Evolutionary conservation across 2,113 vertebrate species (phyloP), one percentile per base, ranked within the genome.

Genomic region (Gymnorhina tibicen): DNA sequence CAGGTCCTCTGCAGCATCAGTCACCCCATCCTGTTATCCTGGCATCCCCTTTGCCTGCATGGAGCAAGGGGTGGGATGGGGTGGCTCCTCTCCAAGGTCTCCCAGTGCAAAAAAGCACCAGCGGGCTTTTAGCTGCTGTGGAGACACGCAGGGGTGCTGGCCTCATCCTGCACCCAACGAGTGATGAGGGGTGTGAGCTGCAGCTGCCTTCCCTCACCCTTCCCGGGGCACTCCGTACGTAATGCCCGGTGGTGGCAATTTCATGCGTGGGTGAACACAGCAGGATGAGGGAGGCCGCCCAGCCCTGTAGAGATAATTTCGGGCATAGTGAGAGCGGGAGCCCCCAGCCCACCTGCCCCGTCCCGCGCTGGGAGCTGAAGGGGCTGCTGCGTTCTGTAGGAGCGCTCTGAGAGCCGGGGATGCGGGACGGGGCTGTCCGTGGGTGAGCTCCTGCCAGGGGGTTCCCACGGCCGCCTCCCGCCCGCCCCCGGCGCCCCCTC

Each of bases 71-170:
- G 0, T 50, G 50, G 60, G 33, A n/a, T 32, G 70, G 47, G 28
- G 26, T 60, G 50, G 72, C 23, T 39, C 63, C n/a, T 85, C 3
- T 4, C 42, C n/a, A 6, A 14, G 30, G 50, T 49, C 5, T 80
- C 9, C 18, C 6, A 28, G 30, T 6, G 30, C 37, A n/a, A 50
- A 50, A 76, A 19, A 16, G 1, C 35, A 19, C 17, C 1, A 1
- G 3, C n/a, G 72, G 39, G 35, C 20, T 62, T 52, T 56, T 5
- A 14, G 18, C 30, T 27, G 53, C 39, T 47, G 52, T 0, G 0
- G 68, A 16, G 37, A 33, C 26, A 1, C 3, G 0, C 2, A 26
- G 28, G 8, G 32, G 3, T 67, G 79, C 50, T 19, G 63, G 32
- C 32, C 32, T n/a, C 41, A 16, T 32, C 59, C 49, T 47, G 46